A percentile compares a stretch with the other conserved stretches of the same genome.
Evolutionary conservation across 2,888 invertebrate genomes (phyloP).

Genomic region (Halocaridina rubra): DNA sequence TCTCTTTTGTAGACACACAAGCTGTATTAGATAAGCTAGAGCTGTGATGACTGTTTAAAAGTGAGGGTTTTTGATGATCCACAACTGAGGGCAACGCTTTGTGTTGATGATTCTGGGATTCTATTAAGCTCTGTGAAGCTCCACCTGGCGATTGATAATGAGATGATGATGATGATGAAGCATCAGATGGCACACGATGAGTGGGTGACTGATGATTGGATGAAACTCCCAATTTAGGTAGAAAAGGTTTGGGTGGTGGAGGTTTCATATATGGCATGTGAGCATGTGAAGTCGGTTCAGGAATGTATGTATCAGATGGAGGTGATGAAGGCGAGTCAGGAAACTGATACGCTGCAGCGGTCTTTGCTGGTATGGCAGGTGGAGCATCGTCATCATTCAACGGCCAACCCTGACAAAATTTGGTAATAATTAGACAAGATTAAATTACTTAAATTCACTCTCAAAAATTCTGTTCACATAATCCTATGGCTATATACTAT

Average conservation of each 20-base stretch:
- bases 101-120: background rate
- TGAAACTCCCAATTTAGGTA: background rate
- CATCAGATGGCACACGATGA: background rate
- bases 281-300: background rate
- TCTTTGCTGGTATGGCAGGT: constrained; percentile 41
- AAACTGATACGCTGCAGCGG: constrained; percentile 41
- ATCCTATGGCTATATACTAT: too few relatives aligned
- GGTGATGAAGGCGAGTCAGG: constrained; percentile 24
- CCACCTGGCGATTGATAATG: background rate
- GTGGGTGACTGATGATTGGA: background rate
- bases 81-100: background rate
- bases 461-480: too few relatives aligned
- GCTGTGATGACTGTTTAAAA: background rate
- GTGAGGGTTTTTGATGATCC: background rate
- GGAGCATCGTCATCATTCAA: constrained; percentile 25
- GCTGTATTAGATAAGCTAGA: background rate
- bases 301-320: background rate
- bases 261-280: constrained; percentile 33
- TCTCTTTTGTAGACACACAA: background rate
- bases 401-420: constrained; percentile 19
- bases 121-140: background rate
- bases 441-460: background rate
- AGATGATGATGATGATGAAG: background rate
- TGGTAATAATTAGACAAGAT: background rate
- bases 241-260: constrained; percentile 35